Conservation (phyloP, 2,888 invertebrate genomes). For the Epinotia bilunana region DNA sequence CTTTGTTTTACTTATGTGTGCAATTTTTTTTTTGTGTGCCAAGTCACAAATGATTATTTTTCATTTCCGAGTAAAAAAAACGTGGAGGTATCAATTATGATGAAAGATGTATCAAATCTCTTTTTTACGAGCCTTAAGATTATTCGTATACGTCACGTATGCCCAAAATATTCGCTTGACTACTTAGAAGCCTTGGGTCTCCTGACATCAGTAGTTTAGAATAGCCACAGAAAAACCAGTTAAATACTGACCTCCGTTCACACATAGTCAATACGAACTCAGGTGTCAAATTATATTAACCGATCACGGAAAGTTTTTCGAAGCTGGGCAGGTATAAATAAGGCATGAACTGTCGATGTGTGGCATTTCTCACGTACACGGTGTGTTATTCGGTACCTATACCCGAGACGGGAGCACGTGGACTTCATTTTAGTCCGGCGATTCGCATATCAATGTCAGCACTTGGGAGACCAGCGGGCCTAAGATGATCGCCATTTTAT, state of each 20-base stretch:
- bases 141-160: constrained; percentile 1
- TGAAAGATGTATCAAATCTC: too few species aligned
- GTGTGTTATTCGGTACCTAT: background rate
- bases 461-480: too few species aligned
- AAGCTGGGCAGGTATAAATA: background rate
- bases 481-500: too few species aligned
- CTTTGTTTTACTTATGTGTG: too few species aligned
- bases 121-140: background rate
- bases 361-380: background rate
- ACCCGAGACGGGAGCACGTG: background rate
- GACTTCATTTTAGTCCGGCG: background rate
- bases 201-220: background rate
- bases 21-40: too few species aligned
- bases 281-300: background rate
- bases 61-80: background rate
- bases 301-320: background rate
- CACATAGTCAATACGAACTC: background rate
- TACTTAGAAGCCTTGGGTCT: background rate
- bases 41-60: too few species aligned
- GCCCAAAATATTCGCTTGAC: background rate
- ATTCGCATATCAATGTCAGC: background rate
- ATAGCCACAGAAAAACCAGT: background rate
- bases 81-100: background rate
- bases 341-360: background rate
- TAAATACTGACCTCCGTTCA: background rate